Conservation (phyloP, 2,113 vertebrate genomes). For the Nestor notabilis region DNA sequence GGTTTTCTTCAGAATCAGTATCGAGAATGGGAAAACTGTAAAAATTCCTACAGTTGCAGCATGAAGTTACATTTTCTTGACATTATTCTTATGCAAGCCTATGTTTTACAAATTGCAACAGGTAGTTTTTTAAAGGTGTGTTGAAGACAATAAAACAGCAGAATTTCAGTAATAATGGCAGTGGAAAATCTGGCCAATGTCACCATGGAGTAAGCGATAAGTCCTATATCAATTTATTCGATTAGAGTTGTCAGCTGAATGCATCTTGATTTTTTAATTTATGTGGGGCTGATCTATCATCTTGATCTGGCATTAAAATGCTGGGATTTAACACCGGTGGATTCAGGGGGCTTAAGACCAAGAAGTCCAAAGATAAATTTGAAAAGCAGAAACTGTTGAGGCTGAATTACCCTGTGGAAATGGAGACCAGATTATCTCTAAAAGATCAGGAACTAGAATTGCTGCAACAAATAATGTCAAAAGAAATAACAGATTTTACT, state of each 20-base stretch:
- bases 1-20: neutral
- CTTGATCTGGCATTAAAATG: neutral
- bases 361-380: neutral
- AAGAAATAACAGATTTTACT: neutral
- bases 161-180: neutral
- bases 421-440: neutral
- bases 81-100: neutral
- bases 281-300: neutral
- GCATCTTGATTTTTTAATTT: neutral
- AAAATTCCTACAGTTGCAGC: neutral
- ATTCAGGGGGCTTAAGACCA: neutral
- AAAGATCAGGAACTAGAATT: neutral
- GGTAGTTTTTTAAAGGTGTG: neutral
- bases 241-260: neutral
- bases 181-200: neutral
- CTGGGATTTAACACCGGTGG: neutral
- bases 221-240: neutral
- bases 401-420: neutral
- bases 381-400: neutral
- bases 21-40: neutral
- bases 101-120: neutral
- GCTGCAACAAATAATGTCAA: rapidly evolving
- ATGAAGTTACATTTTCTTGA: neutral
- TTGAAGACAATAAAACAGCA: neutral
- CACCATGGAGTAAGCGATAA: neutral